Conservation (phyloP, 2,113 vertebrate genomes). For the Pseudolaguvia tuberculata region DNA sequence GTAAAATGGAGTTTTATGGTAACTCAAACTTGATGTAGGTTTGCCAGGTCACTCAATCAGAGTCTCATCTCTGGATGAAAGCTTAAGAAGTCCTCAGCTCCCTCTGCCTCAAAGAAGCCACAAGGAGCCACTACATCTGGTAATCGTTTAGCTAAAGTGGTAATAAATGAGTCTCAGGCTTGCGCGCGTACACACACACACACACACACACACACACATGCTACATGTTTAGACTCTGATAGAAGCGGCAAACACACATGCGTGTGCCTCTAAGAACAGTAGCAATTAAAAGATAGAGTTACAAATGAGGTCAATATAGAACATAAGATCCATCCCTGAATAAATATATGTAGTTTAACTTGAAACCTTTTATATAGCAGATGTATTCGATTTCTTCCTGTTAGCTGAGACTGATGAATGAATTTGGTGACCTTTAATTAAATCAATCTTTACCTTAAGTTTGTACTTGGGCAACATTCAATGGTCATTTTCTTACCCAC, state of each 20-base stretch:
- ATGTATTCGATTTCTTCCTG: neutral
- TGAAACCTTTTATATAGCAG: neutral
- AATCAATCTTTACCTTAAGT: neutral
- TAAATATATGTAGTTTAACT: neutral
- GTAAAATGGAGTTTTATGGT: neutral
- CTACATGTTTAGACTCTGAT: slow-evolving; percentile 14
- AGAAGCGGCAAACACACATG: slow-evolving; percentile 5
- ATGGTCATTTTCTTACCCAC: neutral
- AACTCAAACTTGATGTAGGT: neutral
- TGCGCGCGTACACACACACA: slow-evolving; percentile 23
- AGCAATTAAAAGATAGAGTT: slow-evolving; percentile 45
- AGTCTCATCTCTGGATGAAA: slow-evolving; percentile 11
- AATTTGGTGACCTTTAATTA: neutral
- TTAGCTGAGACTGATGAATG: neutral
- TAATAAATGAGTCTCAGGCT: neutral
- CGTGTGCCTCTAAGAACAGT: slow-evolving; percentile 6
- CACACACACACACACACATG: slow-evolving; percentile 19
- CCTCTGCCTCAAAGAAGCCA: slow-evolving; percentile 20
- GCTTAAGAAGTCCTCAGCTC: slow-evolving; percentile 4
- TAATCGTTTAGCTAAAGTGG: slow-evolving; percentile 36
- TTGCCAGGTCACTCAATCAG: neutral
- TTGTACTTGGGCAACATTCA: neutral
- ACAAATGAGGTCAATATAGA: slow-evolving; percentile 18
- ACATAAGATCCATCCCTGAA: neutral
- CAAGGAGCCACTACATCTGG: slow-evolving; percentile 41